Evolutionary conservation across 2,113 vertebrate species (phyloP).

Genomic region (Thunnus thynnus): DNA sequence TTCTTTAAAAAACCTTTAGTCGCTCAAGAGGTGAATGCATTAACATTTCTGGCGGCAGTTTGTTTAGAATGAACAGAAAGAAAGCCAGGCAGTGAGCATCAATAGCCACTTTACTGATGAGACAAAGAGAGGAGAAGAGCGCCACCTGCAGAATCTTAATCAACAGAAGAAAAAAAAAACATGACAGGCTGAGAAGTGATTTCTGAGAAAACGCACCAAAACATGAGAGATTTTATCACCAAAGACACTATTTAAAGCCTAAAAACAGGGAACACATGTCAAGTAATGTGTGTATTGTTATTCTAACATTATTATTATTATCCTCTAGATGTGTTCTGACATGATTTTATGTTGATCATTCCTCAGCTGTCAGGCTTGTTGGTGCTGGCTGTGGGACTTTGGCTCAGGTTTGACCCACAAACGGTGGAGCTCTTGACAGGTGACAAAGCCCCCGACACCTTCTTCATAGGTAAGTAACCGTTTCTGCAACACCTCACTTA

Average conservation of each 20-base stretch:
- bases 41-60: constrained; percentile 49
- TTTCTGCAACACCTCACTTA: not conserved
- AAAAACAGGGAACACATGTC: not conserved
- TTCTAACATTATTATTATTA: not conserved
- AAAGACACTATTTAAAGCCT: not conserved
- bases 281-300: no score
- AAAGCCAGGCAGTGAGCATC: constrained; percentile 23
- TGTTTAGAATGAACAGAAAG: constrained; percentile 19
- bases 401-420: constrained; percentile 92
- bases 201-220: not conserved
- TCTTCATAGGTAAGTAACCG: constrained; percentile 92
- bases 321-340: not conserved
- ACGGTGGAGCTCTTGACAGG: constrained; percentile 87
- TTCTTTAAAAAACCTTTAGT: not conserved
- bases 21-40: not conserved
- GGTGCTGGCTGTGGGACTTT: constrained; percentile 93
- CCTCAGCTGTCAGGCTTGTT: constrained; percentile 91
- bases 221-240: not conserved
- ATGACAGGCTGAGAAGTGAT: not conserved
- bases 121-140: constrained; percentile 34
- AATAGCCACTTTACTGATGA: constrained; percentile 22
- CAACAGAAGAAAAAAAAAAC: not conserved
- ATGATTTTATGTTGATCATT: not conserved
- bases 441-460: constrained; percentile 88
- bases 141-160: constrained; percentile 55